Evolutionary conservation across 2,113 vertebrate species (phyloP).

Genomic region (Leucoraja erinaceus): DNA sequence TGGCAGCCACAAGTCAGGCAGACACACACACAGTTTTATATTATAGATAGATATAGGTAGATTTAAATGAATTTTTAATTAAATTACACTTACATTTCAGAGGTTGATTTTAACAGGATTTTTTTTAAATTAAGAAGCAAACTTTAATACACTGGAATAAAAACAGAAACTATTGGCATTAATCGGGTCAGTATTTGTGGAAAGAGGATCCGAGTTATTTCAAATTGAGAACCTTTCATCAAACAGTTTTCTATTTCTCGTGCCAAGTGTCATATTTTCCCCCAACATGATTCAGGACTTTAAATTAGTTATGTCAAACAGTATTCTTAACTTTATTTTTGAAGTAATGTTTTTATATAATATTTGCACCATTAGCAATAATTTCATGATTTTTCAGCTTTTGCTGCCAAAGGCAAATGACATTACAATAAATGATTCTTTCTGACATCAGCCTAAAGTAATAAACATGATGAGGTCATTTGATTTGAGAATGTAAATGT

Average conservation of each 20-base stretch:
- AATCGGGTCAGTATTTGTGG: too few species aligned
- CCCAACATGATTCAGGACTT: not conserved
- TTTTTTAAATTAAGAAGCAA: not conserved
- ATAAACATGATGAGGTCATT: not conserved
- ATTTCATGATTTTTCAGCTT: not conserved
- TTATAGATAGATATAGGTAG: not conserved
- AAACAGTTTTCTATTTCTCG: too few species aligned
- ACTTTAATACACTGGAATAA: not conserved
- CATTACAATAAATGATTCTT: not conserved
- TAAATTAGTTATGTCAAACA: not conserved
- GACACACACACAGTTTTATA: not conserved
- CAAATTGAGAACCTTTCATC: too few species aligned
- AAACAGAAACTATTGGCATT: too few species aligned
- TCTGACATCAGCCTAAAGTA: not conserved
- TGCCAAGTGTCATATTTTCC: not conserved
- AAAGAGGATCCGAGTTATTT: too few species aligned
- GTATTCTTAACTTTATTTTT: not conserved
- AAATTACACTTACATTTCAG: not conserved
- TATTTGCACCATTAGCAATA: not conserved
- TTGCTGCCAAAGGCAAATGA: not conserved
- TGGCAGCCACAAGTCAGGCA: too few species aligned
- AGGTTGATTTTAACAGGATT: not conserved
- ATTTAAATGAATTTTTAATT: not conserved
- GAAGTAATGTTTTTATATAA: not conserved
- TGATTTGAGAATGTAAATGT: not conserved